phyloP scores from a whole-genome alignment of 2,113 vertebrate species.

The Probosciger aterrimus region DNA sequence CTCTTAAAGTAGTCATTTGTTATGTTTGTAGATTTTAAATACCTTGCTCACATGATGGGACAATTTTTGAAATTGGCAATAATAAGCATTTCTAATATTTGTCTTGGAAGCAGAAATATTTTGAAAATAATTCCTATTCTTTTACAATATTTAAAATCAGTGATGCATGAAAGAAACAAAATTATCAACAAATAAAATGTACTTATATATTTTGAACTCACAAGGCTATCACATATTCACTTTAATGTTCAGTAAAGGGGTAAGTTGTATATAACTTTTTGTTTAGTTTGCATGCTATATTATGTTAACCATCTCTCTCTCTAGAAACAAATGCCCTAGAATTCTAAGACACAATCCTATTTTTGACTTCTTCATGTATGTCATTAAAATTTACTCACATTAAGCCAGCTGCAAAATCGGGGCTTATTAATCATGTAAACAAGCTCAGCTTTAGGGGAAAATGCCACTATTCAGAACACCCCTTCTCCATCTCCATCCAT shows the following conservation, averaged over 20 bases:
- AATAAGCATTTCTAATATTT: background rate
- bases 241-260: background rate
- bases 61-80: background rate
- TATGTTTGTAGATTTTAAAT: background rate
- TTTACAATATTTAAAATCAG: background rate
- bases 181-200: background rate
- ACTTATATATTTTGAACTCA: background rate
- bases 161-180: background rate
- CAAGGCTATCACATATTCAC: background rate
- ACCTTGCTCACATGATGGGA: background rate
- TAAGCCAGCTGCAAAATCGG: background rate
- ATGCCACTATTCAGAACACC: accelerated
- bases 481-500: background rate
- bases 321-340: background rate
- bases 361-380: background rate
- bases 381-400: background rate
- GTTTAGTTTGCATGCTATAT: background rate
- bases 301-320: background rate
- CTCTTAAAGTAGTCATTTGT: background rate
- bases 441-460: background rate
- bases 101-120: background rate
- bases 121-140: background rate
- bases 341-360: background rate
- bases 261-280: background rate
- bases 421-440: background rate